phyloP scores from a whole-genome alignment of 2,113 vertebrate genomes.

The Zeus faber region DNA sequence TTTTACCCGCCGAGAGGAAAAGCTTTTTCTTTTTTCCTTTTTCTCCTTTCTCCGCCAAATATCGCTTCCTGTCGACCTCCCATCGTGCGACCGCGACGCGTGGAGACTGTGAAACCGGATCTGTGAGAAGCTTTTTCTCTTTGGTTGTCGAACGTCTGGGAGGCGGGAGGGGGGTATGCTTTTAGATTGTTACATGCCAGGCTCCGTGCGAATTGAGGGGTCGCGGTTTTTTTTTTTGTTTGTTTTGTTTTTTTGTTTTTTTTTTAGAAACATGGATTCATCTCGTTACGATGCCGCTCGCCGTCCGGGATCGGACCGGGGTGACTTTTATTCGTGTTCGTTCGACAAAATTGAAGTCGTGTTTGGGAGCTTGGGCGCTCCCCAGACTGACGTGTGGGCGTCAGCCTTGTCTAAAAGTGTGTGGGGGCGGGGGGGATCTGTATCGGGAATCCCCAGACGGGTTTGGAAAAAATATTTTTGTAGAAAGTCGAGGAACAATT shows the following conservation, averaged over 20 bases:
- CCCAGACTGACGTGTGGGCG: too few species aligned
- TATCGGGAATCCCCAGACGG: too few species aligned
- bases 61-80: constrained; percentile 1
- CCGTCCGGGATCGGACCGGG: too few species aligned
- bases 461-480: too few species aligned
- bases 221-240: neutral
- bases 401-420: too few species aligned
- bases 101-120: constrained; percentile 39
- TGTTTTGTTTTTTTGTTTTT: neutral
- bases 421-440: too few species aligned
- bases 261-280: constrained; percentile 10
- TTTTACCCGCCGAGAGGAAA: neutral
- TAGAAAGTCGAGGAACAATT: too few species aligned
- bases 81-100: constrained; percentile 17
- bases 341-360: too few species aligned
- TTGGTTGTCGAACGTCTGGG: constrained; percentile 40
- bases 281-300: too few species aligned
- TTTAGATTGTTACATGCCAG: constrained; percentile 9
- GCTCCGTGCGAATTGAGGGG: constrained; percentile 31
- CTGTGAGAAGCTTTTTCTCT: constrained; percentile 17
- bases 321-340: too few species aligned
- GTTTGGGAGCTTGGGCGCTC: too few species aligned
- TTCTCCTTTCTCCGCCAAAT: constrained; percentile 8
- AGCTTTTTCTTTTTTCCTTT: neutral
- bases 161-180: neutral